phyloP scores from a whole-genome alignment of 2,113 vertebrate species.

The Pterophyllum scalare region DNA sequence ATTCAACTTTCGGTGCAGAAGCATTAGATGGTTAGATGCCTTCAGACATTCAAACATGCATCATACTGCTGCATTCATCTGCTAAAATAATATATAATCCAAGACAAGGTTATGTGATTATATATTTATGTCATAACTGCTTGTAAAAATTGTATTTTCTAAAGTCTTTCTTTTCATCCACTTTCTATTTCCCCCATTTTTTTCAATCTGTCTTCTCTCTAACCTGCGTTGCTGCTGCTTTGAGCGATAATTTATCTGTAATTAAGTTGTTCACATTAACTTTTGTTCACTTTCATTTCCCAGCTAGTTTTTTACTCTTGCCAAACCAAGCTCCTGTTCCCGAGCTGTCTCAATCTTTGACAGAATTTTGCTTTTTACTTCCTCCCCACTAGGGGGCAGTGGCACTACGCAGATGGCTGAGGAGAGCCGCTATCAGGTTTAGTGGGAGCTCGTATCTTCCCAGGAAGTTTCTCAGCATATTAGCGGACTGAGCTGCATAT shows the following conservation, averaged over 20 bases:
- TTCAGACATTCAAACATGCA: neutral
- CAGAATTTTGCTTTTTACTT: slow-evolving; percentile 7
- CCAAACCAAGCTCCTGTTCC: neutral
- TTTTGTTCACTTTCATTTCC: neutral
- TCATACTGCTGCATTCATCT: neutral
- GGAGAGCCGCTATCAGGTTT: neutral
- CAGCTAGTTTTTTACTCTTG: neutral
- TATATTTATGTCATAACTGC: neutral
- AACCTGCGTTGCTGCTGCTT: neutral
- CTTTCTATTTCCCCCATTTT: neutral
- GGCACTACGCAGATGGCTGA: slow-evolving; percentile 41
- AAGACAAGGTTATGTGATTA: neutral
- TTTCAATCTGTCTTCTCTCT: neutral
- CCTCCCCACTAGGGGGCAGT: slow-evolving; percentile 73
- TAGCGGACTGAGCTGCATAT: slow-evolving; percentile 54
- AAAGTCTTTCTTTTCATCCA: too few relatives aligned
- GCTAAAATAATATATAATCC: neutral
- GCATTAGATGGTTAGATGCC: neutral
- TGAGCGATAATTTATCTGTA: neutral
- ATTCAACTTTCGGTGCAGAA: neutral
- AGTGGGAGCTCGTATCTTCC: slow-evolving; percentile 37
- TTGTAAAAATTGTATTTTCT: neutral
- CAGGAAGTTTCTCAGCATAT: slow-evolving; percentile 46
- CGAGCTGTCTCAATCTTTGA: neutral
- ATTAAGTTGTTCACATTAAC: neutral